Conservation (phyloP, 2,888 invertebrate genomes). For the Apamea epomidion region DNA sequence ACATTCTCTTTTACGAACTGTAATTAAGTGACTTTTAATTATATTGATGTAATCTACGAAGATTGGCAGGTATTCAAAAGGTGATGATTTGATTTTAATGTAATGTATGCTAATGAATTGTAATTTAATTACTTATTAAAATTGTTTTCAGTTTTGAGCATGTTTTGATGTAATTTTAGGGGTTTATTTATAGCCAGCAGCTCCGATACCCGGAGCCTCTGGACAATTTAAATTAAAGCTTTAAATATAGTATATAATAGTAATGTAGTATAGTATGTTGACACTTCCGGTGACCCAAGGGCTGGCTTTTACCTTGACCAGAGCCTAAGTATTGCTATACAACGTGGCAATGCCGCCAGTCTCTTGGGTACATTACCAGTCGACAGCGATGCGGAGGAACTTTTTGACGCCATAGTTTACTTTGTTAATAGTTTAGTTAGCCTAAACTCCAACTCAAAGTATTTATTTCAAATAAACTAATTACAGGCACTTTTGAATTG, state of each 20-base stretch:
- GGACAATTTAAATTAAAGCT: neutral
- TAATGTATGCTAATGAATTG: neutral
- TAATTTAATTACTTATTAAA: neutral
- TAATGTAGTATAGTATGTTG: too few species aligned
- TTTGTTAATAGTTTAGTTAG: too few species aligned
- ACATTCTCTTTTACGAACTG: neutral
- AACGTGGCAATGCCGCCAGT: too few species aligned
- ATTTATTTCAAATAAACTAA: too few species aligned
- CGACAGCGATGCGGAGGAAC: too few species aligned
- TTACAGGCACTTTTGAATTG: too few species aligned
- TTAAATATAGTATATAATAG: neutral
- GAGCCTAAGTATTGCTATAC: too few species aligned
- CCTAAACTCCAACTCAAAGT: too few species aligned
- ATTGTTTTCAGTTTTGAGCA: neutral
- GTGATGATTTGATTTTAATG: slow-evolving; percentile 9
- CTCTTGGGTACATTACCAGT: too few species aligned
- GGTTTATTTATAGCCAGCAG: neutral
- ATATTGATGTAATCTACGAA: neutral
- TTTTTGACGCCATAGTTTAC: too few species aligned
- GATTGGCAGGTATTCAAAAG: neutral
- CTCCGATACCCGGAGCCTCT: neutral
- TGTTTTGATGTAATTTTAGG: neutral
- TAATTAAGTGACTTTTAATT: slow-evolving; percentile 3
- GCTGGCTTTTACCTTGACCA: too few species aligned
- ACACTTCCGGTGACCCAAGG: neutral